Percentiles rank a stretch among this genome's conserved stretches.
These are phyloP conservation scores for Pseudocheirus occidentalis DNA, from an alignment of 2,797 vertebrate species.

Conservation along the genomic window DNA sequence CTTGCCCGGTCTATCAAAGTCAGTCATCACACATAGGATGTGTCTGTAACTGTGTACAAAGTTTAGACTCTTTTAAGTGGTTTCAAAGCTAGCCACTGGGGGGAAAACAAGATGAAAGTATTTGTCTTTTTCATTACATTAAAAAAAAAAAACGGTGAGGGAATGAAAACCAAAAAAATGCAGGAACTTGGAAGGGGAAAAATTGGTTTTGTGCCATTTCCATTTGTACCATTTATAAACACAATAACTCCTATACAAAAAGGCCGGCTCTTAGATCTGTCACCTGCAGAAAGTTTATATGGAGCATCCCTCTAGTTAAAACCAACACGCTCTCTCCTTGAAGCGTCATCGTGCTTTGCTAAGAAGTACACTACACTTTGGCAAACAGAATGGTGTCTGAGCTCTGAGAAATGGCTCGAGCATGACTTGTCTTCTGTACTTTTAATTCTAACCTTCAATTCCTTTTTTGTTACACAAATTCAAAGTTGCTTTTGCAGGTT, in stretches of 20 bases:
- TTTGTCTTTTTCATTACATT: no score
- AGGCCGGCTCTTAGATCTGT: background rate
- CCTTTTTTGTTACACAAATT: background rate
- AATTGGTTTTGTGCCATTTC: background rate
- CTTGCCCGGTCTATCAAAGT: no score
- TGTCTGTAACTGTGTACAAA: no score
- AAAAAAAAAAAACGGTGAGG: no score
- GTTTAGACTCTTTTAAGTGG: background rate
- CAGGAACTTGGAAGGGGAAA: background rate
- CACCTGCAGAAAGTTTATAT: background rate
- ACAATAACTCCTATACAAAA: background rate
- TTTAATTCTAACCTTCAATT: background rate
- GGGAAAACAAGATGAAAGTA: no score
- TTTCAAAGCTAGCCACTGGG: no score
- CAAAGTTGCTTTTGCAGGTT: no score
- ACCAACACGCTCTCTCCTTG: background rate
- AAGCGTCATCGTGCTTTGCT: background rate
- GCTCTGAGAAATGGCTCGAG: background rate
- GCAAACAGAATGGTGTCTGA: background rate
- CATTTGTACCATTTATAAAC: background rate
- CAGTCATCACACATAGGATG: no score
- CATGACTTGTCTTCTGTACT: background rate
- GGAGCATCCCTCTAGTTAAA: background rate
- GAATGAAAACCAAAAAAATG: background rate
- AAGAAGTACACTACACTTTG: background rate